Evolutionary conservation across 2,797 vertebrate genomes (phyloP).

Genomic region (Apogon hyalosoma): DNA sequence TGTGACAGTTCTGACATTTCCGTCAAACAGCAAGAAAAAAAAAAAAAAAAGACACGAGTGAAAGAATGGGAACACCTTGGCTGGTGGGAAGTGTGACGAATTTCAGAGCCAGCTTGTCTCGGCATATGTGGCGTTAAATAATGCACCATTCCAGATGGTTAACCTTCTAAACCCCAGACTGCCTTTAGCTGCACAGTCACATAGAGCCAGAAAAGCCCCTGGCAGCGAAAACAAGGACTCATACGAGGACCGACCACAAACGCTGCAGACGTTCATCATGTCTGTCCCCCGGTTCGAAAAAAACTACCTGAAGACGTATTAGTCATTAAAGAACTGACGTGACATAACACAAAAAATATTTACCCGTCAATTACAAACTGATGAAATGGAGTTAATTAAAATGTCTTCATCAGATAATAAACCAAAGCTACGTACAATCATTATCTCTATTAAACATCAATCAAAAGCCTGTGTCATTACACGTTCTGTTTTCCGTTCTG

Average conservation of each 20-base stretch:
- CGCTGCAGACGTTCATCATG: constrained; percentile 3
- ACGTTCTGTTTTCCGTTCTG: no score
- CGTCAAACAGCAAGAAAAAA: background rate
- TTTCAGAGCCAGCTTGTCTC: constrained; percentile 57
- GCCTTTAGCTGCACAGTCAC: constrained; percentile 58
- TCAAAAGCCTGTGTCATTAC: no score
- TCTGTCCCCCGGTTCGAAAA: background rate
- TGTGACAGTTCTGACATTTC: constrained; percentile 26
- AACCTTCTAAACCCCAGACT: constrained; percentile 61
- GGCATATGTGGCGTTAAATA: constrained; percentile 79
- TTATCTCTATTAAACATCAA: background rate
- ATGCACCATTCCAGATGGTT: constrained; percentile 80
- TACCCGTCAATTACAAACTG: background rate
- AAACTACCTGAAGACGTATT: background rate
- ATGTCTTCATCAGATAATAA: background rate
- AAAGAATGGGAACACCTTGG: constrained; percentile 55
- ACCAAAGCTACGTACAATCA: no score
- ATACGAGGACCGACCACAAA: constrained; percentile 42
- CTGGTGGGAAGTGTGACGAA: constrained; percentile 32
- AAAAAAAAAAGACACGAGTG: constrained; percentile 5
- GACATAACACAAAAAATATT: background rate
- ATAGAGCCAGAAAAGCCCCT: constrained; percentile 58
- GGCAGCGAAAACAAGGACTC: constrained; percentile 53
- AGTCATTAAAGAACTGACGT: constrained; percentile 13
- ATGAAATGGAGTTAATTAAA: constrained; percentile 25